Evolutionary conservation across 2,797 vertebrate species (phyloP).

Genomic region (Todus mexicanus): DNA sequence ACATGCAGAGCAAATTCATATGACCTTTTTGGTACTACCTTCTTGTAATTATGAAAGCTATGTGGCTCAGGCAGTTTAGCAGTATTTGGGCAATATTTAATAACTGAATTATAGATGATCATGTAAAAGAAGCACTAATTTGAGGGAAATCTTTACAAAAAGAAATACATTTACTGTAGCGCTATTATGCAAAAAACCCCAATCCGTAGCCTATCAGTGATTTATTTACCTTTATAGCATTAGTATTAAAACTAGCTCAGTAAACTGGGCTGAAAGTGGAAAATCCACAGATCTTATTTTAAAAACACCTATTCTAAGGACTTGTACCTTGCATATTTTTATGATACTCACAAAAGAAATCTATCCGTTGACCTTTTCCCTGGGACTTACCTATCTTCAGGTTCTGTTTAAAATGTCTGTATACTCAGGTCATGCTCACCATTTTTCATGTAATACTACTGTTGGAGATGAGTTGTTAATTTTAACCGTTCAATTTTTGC

Average conservation of each 20-base stretch:
- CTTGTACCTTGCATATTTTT: not conserved
- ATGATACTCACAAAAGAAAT: not conserved
- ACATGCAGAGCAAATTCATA: constrained; percentile 29
- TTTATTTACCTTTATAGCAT: not conserved
- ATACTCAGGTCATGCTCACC: not conserved
- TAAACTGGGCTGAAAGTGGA: not conserved
- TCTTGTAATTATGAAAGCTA: constrained; percentile 42
- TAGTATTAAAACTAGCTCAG: not conserved
- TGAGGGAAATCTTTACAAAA: not conserved
- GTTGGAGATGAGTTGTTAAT: not conserved
- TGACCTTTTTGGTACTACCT: constrained; percentile 19
- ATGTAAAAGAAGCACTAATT: not conserved
- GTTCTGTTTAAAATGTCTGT: not conserved
- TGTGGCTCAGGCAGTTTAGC: constrained; percentile 1
- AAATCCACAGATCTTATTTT: not conserved
- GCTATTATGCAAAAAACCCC: not conserved
- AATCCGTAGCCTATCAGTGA: not conserved
- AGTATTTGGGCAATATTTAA: not conserved
- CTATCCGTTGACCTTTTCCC: not conserved
- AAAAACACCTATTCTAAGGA: not conserved
- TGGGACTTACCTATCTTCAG: not conserved
- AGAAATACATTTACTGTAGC: not conserved
- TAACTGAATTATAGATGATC: not conserved
- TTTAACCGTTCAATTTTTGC: not conserved
- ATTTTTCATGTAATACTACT: not conserved